Evolutionary conservation across 2,888 invertebrate genomes (phyloP).

Genomic region (Morpho achilles): DNA sequence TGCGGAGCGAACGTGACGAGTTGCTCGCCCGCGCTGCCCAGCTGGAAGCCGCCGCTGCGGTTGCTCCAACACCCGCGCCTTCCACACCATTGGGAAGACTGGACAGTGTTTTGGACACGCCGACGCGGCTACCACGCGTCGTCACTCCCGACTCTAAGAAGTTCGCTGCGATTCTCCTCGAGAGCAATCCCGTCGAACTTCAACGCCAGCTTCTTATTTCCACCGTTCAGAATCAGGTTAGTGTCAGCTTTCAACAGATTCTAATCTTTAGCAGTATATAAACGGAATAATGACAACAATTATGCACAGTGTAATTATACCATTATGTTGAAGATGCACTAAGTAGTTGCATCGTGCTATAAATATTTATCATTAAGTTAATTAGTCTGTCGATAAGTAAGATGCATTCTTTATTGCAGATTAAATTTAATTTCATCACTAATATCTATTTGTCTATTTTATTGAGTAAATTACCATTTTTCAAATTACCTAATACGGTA

Average conservation of each 20-base stretch:
- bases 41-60: conserved; percentile 83
- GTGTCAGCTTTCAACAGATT: conserved; percentile 25
- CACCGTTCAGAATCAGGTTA: conserved; percentile 91
- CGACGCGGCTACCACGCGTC: conserved; percentile 81
- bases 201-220: conserved; percentile 90
- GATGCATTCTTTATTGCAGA: no score
- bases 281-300: neutral
- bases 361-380: no score
- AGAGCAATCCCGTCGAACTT: conserved; percentile 89
- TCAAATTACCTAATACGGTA: conserved; percentile 5
- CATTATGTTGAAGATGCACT: no score
- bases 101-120: conserved; percentile 84
- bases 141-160: conserved; percentile 85
- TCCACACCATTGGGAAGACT: conserved; percentile 81
- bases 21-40: conserved; percentile 86
- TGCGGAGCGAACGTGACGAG: conserved; percentile 87
- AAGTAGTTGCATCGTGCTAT: no score
- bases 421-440: neutral
- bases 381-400: no score
- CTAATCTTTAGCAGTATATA: neutral
- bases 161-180: conserved; percentile 90
- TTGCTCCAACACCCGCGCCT: conserved; percentile 52
- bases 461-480: conserved; percentile 10
- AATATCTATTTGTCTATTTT: neutral
- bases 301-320: no score